phyloP scores from a whole-genome alignment of 2,888 invertebrate genomes.

The Drosophila formosana region DNA sequence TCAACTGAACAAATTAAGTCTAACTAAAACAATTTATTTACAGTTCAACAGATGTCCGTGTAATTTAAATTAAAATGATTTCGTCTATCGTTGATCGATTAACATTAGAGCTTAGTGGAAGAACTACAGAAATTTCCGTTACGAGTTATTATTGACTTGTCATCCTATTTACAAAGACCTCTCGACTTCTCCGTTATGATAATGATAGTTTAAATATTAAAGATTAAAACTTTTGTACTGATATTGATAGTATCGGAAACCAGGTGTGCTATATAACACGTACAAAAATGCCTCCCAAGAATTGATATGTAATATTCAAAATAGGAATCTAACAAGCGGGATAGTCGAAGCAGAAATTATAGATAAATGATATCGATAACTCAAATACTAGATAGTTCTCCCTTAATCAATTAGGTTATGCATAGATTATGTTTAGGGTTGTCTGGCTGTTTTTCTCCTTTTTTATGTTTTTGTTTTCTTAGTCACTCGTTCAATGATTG shows the following conservation, averaged over 20 bases:
- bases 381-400: constrained; percentile 1
- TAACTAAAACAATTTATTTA: constrained; percentile 56
- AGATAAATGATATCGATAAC: constrained; percentile 1
- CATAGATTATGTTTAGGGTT: constrained; percentile 38
- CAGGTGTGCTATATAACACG: constrained; percentile 75
- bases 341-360: constrained; percentile 19
- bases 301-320: constrained; percentile 75
- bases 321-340: not conserved
- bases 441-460: constrained; percentile 27
- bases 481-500: constrained; percentile 79
- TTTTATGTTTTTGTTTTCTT: constrained; percentile 11
- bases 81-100: constrained; percentile 22
- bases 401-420: constrained; percentile 21
- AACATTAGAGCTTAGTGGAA: constrained; percentile 65
- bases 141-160: constrained; percentile 55
- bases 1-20: constrained; percentile 23
- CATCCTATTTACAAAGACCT: constrained; percentile 49
- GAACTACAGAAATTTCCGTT: constrained; percentile 61
- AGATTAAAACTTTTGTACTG: constrained; percentile 63
- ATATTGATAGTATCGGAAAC: constrained; percentile 78
- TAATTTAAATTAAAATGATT: constrained; percentile 20
- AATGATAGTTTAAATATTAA: constrained; percentile 31
- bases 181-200: constrained; percentile 29
- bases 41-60: constrained; percentile 42
- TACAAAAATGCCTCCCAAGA: constrained; percentile 48